Conservation (phyloP, 2,113 vertebrate genomes). For the Mungos mungo region DNA sequence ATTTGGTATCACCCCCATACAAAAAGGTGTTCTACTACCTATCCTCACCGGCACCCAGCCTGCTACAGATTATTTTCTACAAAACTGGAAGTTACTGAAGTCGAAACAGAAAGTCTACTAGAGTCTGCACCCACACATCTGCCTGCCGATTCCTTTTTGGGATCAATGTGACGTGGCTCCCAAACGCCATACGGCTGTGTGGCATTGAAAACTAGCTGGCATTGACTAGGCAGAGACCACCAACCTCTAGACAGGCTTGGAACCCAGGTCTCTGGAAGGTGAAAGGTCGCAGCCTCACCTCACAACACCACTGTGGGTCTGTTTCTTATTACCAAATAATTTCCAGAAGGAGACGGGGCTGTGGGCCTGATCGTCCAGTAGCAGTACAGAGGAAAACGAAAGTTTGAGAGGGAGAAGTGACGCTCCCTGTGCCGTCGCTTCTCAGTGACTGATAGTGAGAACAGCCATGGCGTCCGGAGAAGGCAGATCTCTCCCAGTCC, state of each 20-base stretch:
- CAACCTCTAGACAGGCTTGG: slow-evolving; percentile 58
- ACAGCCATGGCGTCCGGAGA: fast-evolving
- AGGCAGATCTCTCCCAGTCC: neutral
- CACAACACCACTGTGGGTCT: slow-evolving; percentile 45
- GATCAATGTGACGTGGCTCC: neutral
- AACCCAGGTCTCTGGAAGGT: slow-evolving; percentile 52
- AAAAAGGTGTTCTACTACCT: neutral
- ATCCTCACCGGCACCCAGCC: neutral
- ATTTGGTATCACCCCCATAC: neutral
- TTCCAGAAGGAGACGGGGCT: slow-evolving; percentile 65
- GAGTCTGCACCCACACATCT: neutral
- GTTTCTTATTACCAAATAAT: slow-evolving; percentile 72
- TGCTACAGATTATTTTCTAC: neutral
- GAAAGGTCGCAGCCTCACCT: slow-evolving; percentile 66
- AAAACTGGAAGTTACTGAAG: neutral
- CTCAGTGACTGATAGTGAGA: neutral
- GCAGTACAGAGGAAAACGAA: neutral
- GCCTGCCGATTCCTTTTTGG: neutral
- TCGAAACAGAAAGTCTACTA: neutral
- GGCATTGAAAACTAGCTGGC: neutral
- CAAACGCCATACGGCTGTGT: neutral
- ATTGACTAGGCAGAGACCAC: slow-evolving; percentile 64
- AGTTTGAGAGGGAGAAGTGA: neutral
- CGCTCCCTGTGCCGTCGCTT: neutral
- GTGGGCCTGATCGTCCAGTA: neutral